Conservation (phyloP, 2,888 invertebrate species). For the Plemyria rubiginata region DNA sequence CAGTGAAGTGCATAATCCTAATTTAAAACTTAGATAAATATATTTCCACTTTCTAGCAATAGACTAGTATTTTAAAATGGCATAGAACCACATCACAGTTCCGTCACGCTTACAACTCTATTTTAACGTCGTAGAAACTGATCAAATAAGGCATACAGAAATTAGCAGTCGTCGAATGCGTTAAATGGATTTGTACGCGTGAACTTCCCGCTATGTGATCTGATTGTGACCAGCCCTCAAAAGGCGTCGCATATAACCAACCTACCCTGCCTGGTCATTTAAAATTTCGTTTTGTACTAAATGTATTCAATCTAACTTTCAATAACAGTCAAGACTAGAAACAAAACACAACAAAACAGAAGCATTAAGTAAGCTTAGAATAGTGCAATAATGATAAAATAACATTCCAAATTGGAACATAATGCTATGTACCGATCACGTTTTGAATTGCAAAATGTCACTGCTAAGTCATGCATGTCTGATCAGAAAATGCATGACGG, state of each 20-base stretch:
- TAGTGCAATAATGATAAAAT: conserved; percentile 17
- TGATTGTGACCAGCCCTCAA: neutral
- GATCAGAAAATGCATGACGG: conserved; percentile 1
- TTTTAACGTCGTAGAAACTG: neutral
- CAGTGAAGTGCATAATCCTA: conserved; percentile 13
- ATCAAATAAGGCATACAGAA: no score
- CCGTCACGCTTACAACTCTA: conserved; percentile 4
- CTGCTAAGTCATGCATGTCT: neutral
- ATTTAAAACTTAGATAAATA: conserved; percentile 21
- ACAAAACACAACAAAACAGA: conserved; percentile 25
- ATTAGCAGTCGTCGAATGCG: neutral
- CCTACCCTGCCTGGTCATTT: conserved; percentile 7
- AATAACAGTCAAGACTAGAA: conserved; percentile 19
- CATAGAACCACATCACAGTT: conserved; percentile 11
- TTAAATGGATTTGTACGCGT: conserved; percentile 4
- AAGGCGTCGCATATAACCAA: neutral
- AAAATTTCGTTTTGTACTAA: conserved; percentile 1
- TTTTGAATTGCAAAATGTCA: neutral
- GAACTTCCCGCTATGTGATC: neutral
- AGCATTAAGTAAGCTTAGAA: conserved; percentile 6
- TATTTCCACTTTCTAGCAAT: conserved; percentile 21
- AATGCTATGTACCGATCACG: neutral
- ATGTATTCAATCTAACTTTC: conserved; percentile 12
- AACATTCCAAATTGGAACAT: neutral
- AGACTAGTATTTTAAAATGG: conserved; percentile 29